Base-by-base conservation (phyloP, 2,888 invertebrate species). In the Eustalomyia histrio region DNA sequence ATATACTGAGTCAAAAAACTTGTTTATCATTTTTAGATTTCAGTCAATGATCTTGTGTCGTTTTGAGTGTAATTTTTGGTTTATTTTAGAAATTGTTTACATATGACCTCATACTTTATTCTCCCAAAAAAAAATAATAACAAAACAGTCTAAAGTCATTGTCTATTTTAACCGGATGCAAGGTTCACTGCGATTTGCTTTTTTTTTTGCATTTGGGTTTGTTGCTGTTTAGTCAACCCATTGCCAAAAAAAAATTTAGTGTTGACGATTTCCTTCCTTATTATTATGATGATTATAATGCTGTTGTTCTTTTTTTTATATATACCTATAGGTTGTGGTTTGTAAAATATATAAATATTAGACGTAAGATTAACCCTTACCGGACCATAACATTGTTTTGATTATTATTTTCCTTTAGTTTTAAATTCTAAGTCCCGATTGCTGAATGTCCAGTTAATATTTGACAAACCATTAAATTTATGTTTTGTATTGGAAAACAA, bases 161-260 rank as follows among this genome's bases (percentile, higher is more conserved):
- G 78, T 79, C 78, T 79, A 79, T 53, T 79, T 67, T 39, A 67
- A 73, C 72, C 78, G 78, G 78, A 79, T 73, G 61, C 73, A 79
- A 61, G 72, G 78, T 79, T 79, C 78, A 79, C 61, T 79, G 78
- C 78, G 61, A 71, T 71, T 76, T 65, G 58, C 21, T 65, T 24
- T 39, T 76, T 68, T 61, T 61, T 57, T 71, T 24, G 14, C n/a
- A 64, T 84, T 87, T 85, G 84, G 29, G 24, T 57, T 65, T 75
- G 68, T 65, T 72, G 53, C 57, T 72, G 14, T 57, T 57, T 14
- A 79, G 67, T 79, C 78, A 73, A 79, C 55, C 67, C 60, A 57
- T 79, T 73, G 72, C 78, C 78, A 61, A 78, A 78, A 76, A n/a
- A 72, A n/a, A 39, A 17, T 47, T 72, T 53, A 76, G 65, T 78